phyloP scores from a whole-genome alignment of 2,113 vertebrate species.

The Carollia perspicillata region DNA sequence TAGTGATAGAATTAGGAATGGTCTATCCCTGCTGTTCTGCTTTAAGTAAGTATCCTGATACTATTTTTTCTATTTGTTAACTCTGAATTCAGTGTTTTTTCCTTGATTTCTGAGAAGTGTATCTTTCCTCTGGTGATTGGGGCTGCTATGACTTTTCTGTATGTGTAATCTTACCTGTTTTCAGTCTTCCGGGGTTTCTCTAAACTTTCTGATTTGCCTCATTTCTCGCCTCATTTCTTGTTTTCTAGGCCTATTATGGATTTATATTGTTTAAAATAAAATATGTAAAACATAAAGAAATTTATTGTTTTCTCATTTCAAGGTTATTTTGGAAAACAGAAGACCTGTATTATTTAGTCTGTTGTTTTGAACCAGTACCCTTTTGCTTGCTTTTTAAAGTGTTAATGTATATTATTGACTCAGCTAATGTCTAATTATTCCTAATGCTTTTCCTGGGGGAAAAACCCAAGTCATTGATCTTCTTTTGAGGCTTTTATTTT shows the following conservation, averaged over 20 bases:
- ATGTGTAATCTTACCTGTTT: background rate
- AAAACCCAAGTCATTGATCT: background rate
- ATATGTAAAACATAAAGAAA: too few species aligned
- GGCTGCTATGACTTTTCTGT: background rate
- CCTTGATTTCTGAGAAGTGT: background rate
- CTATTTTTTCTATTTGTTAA: background rate
- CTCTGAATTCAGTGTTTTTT: background rate
- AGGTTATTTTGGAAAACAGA: background rate
- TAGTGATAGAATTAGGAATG: background rate
- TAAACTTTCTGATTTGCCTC: background rate
- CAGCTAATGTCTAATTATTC: background rate
- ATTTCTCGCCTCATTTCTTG: background rate
- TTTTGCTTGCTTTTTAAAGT: slow-evolving; percentile 16
- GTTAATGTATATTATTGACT: background rate
- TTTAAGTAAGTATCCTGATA: background rate
- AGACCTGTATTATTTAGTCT: background rate
- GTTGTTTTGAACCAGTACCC: slow-evolving; percentile 4
- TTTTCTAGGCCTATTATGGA: background rate
- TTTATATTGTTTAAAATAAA: background rate
- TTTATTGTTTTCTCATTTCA: slow-evolving; percentile 17
- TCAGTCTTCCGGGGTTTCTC: background rate
- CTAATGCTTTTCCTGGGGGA: background rate
- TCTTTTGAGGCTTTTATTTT: slow-evolving; percentile 1
- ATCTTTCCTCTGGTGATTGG: background rate
- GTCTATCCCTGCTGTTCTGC: background rate